Evolutionary conservation across 1,140 invertebrate species (phyloP).

Genomic region (Globodera rostochiensis): DNA sequence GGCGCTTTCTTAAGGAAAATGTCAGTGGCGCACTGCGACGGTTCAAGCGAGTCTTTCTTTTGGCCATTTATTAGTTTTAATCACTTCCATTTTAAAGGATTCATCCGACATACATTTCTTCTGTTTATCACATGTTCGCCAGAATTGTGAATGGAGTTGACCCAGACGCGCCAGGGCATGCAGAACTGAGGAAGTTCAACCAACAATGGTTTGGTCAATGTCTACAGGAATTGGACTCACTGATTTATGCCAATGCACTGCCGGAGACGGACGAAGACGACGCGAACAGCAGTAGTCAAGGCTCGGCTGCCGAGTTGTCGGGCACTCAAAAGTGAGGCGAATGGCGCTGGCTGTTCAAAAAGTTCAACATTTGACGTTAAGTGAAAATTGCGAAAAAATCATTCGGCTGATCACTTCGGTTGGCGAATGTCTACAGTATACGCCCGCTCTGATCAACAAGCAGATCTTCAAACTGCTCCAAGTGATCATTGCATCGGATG

Average conservation of each 20-base stretch:
- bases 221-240: slow-evolving; percentile 15
- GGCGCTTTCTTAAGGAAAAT: slow-evolving; percentile 20
- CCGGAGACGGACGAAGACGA: slow-evolving; percentile 5
- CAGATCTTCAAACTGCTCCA: slow-evolving; percentile 45
- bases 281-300: neutral
- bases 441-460: slow-evolving; percentile 38
- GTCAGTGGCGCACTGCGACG: neutral
- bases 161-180: neutral
- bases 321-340: slow-evolving; percentile 4
- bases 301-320: neutral
- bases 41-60: neutral
- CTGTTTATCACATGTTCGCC: slow-evolving; percentile 21
- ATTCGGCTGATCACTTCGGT: slow-evolving; percentile 40
- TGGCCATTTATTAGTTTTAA: neutral
- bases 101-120: slow-evolving; percentile 15
- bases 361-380: neutral
- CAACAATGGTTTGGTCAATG: slow-evolving; percentile 23
- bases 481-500: slow-evolving; percentile 44
- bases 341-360: no score
- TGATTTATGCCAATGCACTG: slow-evolving; percentile 16
- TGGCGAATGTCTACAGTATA: slow-evolving; percentile 50
- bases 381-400: slow-evolving; percentile 43
- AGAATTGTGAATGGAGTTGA: slow-evolving; percentile 20
- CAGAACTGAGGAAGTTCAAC: slow-evolving; percentile 25
- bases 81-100: slow-evolving; percentile 1